Conservation (phyloP, 2,113 vertebrate genomes). For the Lophura nycthemera region DNA sequence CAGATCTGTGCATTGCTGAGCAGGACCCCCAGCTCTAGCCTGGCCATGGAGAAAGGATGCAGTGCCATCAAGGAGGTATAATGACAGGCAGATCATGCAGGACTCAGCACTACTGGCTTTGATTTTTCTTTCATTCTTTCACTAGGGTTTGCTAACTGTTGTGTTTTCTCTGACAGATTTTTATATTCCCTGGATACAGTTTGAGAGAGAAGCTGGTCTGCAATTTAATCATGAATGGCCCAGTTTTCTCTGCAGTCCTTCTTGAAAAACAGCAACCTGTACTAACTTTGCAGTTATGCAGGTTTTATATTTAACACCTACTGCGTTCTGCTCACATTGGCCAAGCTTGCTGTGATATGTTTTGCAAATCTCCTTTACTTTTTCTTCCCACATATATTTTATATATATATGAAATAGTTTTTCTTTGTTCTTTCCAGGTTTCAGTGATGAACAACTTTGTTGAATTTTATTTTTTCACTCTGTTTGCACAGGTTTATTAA, state of each 20-base stretch:
- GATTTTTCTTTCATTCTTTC: accelerated
- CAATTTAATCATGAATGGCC: background rate
- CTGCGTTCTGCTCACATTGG: accelerated
- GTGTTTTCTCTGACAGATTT: background rate
- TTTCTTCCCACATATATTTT: background rate
- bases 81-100: accelerated
- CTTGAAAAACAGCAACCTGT: background rate
- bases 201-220: background rate
- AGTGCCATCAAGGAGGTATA: accelerated
- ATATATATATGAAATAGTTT: background rate
- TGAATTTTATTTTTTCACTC: background rate
- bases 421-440: background rate
- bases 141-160: background rate
- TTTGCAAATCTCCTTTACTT: background rate
- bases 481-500: background rate
- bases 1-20: accelerated
- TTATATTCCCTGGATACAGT: accelerated
- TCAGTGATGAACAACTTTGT: background rate
- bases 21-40: background rate
- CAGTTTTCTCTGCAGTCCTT: background rate
- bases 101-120: accelerated
- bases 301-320: background rate
- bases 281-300: background rate
- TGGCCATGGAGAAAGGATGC: background rate
- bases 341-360: background rate